Conservation (phyloP, 2,797 vertebrate genomes). For the Tokudaia muenninki region DNA sequence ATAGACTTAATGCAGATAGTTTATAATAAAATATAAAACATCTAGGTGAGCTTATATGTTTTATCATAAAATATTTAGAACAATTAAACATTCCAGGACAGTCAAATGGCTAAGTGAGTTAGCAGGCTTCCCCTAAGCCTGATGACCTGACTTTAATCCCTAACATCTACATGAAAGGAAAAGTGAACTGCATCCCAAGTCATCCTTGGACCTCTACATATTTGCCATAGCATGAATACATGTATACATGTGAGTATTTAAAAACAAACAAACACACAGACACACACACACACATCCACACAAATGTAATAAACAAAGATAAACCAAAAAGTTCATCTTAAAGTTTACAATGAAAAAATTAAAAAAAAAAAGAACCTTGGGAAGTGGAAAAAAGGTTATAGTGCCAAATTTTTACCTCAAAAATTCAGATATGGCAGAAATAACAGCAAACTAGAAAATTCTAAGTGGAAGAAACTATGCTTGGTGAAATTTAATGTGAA, state of each 20-base stretch:
- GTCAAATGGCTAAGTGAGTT: not conserved
- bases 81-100: not conserved
- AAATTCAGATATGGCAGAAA: constrained; percentile 31
- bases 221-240: not conserved
- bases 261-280: not conserved
- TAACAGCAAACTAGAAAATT: constrained; percentile 46
- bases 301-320: not conserved
- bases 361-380: too few relatives aligned
- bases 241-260: not conserved
- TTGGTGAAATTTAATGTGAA: not conserved
- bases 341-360: not conserved
- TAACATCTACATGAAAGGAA: not conserved
- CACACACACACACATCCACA: not conserved
- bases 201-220: not conserved
- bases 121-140: not conserved
- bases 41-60: not conserved
- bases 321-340: not conserved
- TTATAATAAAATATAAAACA: constrained; percentile 24
- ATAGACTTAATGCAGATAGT: not conserved
- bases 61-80: constrained; percentile 38
- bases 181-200: not conserved
- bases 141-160: not conserved
- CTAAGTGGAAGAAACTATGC: constrained; percentile 11
- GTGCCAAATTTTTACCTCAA: not conserved
- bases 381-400: not conserved